These are phyloP conservation scores for Acronicta aceris DNA, from an alignment of 2,888 invertebrate genomes.

Conservation along the genomic window DNA sequence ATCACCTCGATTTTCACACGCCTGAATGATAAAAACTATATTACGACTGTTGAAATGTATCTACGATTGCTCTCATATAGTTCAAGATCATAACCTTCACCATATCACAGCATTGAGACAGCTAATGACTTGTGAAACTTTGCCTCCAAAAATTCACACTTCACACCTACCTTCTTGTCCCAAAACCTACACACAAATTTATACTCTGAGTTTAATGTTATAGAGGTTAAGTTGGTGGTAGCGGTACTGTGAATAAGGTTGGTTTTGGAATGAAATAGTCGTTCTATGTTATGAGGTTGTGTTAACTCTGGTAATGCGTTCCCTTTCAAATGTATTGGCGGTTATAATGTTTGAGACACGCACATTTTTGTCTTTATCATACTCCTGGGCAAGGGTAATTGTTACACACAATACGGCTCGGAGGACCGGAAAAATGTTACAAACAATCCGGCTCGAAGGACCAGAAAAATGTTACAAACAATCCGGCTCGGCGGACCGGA, in stretches of 20 bases:
- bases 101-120: constrained; percentile 34
- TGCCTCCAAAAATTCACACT: constrained; percentile 24
- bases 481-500: too few relatives aligned
- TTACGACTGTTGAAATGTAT: constrained; percentile 8
- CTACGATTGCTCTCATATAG: constrained; percentile 34
- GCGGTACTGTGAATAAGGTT: constrained; percentile 5
- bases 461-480: too few relatives aligned
- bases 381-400: too few relatives aligned
- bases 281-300: constrained; percentile 1
- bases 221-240: constrained; percentile 8
- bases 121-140: constrained; percentile 47
- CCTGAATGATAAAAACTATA: constrained; percentile 5
- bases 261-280: constrained; percentile 2
- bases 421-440: too few relatives aligned
- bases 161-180: constrained; percentile 17
- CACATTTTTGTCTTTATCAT: constrained; percentile 7
- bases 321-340: constrained; percentile 14
- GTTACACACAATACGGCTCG: too few relatives aligned
- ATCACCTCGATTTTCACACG: constrained; percentile 8
- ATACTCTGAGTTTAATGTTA: not conserved
- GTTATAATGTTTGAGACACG: constrained; percentile 1
- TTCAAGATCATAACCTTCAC: constrained; percentile 44
- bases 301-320: not conserved
- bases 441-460: too few relatives aligned
- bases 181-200: constrained; percentile 7